Base-by-base conservation (phyloP, 1,140 invertebrate species). In the Orius insidiosus region DNA sequence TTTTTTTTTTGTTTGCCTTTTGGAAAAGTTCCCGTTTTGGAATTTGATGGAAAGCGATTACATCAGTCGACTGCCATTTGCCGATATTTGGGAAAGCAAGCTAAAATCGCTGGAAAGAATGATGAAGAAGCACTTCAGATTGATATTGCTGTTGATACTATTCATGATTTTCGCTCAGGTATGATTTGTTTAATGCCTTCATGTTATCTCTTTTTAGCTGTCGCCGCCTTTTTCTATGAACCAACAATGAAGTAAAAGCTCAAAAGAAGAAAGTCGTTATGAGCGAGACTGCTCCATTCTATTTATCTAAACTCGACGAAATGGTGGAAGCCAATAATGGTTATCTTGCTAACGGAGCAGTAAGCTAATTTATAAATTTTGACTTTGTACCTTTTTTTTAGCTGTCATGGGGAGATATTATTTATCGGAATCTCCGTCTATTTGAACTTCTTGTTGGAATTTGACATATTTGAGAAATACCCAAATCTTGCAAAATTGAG, bases 401-500 rank as follows among this genome's bases (percentile, higher is more conserved):
- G 74, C 63, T 75, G 30, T 74, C 74, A 13, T 76, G 74, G 74
- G 68, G 67, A 4, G 74, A 76, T 50, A 4, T 71, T 76, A 49
- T 60, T 70, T 0, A 72, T 75, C 53, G 69, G 71, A 1, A 71
- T 68, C 2, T 63, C 70, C 1, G 62, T 72, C 13, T 71, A 74
- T 53, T 65, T 74, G 45, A 72, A 74, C 54, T 54, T 61, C 32
- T 67, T 75, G 34, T 66, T 73, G 39, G 68, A 66, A n/a, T 59
- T 64, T 18, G 61, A 67, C 1, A 63, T 74, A 14, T 52, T 77
- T 5, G 70, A 72, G 33, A 62, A 64, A 38, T 68, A 63, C 52
- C 65, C 68, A 3, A 58, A 61, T 4, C 55, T 72, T 1, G 60
- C 61, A 34, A 59, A 58, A 1, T 50, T 70, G 14, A 63, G 65